Percentiles rank a stretch among this genome's conserved stretches.
Conservation (phyloP, 2,888 invertebrate species). For the Hypolimnas misippus region DNA sequence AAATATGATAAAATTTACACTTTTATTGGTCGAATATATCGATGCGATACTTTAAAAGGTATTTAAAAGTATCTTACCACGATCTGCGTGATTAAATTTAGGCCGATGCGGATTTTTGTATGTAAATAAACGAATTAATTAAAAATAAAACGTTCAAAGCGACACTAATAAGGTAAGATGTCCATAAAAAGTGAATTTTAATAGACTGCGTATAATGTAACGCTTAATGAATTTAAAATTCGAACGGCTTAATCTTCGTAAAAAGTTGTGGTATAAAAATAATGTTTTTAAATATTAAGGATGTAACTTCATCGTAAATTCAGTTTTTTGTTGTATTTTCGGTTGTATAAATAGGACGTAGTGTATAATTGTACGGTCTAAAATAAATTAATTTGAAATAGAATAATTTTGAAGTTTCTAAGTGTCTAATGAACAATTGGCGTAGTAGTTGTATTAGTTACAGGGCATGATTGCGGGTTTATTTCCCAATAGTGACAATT, state of each 20-base stretch:
- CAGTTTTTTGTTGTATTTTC: too few relatives aligned
- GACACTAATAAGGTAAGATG: conserved; percentile 24
- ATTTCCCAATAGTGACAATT: too few relatives aligned
- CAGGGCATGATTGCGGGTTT: too few relatives aligned
- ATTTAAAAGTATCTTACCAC: conserved; percentile 14
- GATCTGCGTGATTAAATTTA: conserved; percentile 18
- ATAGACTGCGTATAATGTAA: conserved; percentile 17
- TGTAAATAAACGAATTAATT: conserved; percentile 25
- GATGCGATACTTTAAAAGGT: conserved; percentile 15
- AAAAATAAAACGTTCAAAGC: conserved; percentile 14
- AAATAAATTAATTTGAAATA: too few relatives aligned
- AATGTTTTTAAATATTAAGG: neutral
- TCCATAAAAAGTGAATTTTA: conserved; percentile 22
- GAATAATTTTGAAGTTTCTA: too few relatives aligned
- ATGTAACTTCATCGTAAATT: neutral
- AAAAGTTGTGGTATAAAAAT: neutral
- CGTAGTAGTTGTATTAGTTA: too few relatives aligned
- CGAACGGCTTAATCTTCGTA: neutral
- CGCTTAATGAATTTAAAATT: conserved; percentile 25
- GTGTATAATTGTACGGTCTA: too few relatives aligned
- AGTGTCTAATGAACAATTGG: too few relatives aligned
- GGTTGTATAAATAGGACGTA: too few relatives aligned
- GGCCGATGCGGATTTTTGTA: conserved; percentile 10
- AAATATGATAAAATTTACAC: conserved; percentile 29
- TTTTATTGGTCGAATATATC: conserved; percentile 28